phyloP scores from a whole-genome alignment of 2,888 invertebrate genomes.

The Syrista parreyssii region DNA sequence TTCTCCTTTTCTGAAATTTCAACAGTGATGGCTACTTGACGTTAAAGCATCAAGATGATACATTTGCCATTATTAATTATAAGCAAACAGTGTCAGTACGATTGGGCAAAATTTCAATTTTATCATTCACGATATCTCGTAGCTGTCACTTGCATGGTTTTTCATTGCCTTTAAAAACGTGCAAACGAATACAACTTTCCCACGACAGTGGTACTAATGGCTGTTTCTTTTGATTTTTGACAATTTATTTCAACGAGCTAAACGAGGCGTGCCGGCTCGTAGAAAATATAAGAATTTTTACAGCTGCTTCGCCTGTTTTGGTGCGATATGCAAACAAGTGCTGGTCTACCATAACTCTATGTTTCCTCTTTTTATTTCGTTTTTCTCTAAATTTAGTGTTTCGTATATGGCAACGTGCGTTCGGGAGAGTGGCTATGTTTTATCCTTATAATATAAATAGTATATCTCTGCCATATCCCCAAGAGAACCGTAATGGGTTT shows the following conservation, averaged over 20 bases:
- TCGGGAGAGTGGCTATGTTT: background rate
- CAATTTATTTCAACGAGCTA: background rate
- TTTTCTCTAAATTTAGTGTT: background rate
- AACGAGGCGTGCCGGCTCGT: background rate
- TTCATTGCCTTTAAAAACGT: background rate
- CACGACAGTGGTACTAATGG: background rate
- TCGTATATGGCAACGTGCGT: background rate
- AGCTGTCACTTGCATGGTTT: background rate
- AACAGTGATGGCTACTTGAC: background rate
- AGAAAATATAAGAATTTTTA: background rate
- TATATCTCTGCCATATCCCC: background rate
- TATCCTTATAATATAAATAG: background rate
- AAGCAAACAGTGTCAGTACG: background rate
- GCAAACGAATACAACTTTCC: background rate
- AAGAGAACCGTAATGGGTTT: background rate
- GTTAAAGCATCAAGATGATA: background rate
- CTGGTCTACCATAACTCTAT: background rate
- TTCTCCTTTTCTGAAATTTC: background rate
- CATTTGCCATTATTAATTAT: background rate
- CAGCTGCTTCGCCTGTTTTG: background rate
- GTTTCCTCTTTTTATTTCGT: background rate
- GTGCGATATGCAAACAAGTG: constrained; percentile 1
- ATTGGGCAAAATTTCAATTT: background rate
- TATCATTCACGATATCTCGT: background rate
- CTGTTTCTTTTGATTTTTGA: background rate